Percentiles rank a stretch among this genome's conserved stretches.
Conservation (phyloP, 2,797 vertebrate genomes). For the Protonibea diacanthus region DNA sequence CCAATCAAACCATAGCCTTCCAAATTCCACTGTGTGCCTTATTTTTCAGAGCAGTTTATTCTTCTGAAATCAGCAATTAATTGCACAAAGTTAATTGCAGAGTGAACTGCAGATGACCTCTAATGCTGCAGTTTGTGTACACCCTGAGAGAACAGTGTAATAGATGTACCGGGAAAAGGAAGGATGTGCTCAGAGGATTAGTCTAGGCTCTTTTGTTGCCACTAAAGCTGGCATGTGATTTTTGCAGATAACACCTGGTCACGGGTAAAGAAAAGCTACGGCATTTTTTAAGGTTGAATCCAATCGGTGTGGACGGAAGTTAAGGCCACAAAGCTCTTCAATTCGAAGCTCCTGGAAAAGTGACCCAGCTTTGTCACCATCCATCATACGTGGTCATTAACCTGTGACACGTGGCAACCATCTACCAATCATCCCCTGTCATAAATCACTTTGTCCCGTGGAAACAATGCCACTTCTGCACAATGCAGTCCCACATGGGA, state of each 20-base stretch:
- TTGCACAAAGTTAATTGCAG: conserved; percentile 73
- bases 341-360: conserved; percentile 47
- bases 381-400: conserved; percentile 69
- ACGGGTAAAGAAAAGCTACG: conserved; percentile 29
- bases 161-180: conserved; percentile 48
- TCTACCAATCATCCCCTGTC: conserved; percentile 54
- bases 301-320: background rate
- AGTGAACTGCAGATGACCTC: conserved; percentile 76
- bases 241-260: conserved; percentile 43
- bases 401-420: conserved; percentile 58
- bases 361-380: conserved; percentile 63
- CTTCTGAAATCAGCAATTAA: conserved; percentile 76
- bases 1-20: conserved; percentile 71
- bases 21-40: conserved; percentile 63
- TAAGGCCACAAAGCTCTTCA: conserved; percentile 30
- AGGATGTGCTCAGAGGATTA: conserved; percentile 49
- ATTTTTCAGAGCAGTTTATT: conserved; percentile 69
- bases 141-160: conserved; percentile 49
- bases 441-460: conserved; percentile 63
- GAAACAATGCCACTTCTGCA: conserved; percentile 47
- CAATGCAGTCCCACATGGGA: conserved; percentile 36
- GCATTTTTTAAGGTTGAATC: conserved; percentile 18
- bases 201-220: conserved; percentile 34
- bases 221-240: conserved; percentile 44
- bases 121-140: conserved; percentile 31